These are phyloP conservation scores for Calonectris borealis DNA, from an alignment of 2,113 vertebrate genomes.

Conservation along the genomic window DNA sequence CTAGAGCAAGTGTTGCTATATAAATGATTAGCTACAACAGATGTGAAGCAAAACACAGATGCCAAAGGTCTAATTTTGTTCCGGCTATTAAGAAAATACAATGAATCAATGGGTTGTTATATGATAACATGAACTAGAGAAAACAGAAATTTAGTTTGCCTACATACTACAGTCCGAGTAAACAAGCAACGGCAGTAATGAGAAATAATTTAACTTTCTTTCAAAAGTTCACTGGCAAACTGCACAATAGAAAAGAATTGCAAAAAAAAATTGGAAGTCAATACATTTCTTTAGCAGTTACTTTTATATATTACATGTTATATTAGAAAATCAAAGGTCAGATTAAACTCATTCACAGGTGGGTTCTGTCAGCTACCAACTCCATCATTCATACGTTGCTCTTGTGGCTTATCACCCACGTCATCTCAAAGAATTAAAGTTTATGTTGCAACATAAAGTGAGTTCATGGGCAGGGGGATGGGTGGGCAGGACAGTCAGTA, in stretches of 20 bases:
- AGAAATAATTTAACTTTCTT: neutral
- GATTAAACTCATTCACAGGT: neutral
- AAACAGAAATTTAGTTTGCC: neutral
- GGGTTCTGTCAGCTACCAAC: neutral
- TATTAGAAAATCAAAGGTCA: neutral
- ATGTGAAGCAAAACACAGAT: neutral
- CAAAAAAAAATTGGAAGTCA: neutral
- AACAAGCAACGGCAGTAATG: neutral
- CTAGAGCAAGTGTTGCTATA: neutral
- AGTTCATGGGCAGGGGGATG: neutral
- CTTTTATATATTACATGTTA: neutral
- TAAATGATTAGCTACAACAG: neutral
- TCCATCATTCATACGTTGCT: neutral
- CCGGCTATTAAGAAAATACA: neutral
- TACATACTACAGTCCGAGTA: neutral
- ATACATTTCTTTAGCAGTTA: neutral
- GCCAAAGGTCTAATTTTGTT: neutral
- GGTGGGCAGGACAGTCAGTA: fast-evolving
- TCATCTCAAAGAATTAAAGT: neutral
- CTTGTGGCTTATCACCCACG: neutral
- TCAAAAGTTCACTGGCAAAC: neutral
- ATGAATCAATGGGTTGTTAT: neutral
- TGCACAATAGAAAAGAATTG: neutral
- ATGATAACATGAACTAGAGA: neutral
- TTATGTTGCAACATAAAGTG: neutral